Base-by-base conservation (phyloP, 2,113 vertebrate genomes). In the Hippocampus barbouri region DNA sequence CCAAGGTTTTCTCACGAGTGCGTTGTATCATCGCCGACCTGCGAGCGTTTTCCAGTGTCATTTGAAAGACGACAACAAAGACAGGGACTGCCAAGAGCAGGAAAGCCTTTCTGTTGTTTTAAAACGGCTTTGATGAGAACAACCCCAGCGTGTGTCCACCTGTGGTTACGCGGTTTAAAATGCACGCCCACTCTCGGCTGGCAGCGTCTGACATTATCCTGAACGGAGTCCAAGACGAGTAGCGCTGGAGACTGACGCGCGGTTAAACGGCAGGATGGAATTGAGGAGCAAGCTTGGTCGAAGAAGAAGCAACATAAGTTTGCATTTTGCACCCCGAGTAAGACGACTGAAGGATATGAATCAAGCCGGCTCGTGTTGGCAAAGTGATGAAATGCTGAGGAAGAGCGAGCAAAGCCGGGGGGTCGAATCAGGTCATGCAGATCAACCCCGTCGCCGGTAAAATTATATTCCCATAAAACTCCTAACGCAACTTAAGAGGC, bases 181-280 rank as follows among this genome's bases (percentile, higher is more conserved):
- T 51, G 69, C 47, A 72, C 71, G 57, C 62, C 78, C 81, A 78
- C 78, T 69, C 75, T 73, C 80, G 53, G 18, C 75, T 84, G 87
- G 78, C 82, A 82, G 80, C 2, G 66, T 59, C 70, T 79, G 76
- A 89, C 79, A 88, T 79, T 79, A 77, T 70, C 14, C 63, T 94
- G 94, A 94, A 92, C 74, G 56, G 4, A 20, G 66, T 90, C 93
- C 93, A 93, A 89, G 66, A 77, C 5, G 89, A 82, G 86, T 4
- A 63, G 87, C 88, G 87, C 56, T 68, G 61, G 75, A 79, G 57
- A 90, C 89, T 77, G 85, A 89, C 90, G 89, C 89, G 75, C 84
- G 68, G 65, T 78, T 85, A 89, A 90, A 89, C 87, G 76, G 83
- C 70, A 60, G 85, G 89, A 87, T 89, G 80, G 56, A 68, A 76